These are phyloP conservation scores for fruit fly (Drosophila melanogaster) DNA, from an alignment of 1,140 invertebrate genomes.

Conservation along the genomic window Release_6_plus_ISO1_MT NT_033779.5:20060501-20061000, in stretches of 20 bases:
- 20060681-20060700: conserved; percentile 77
- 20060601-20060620: conserved; percentile 69
- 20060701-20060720: conserved; percentile 73
- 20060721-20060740: conserved; percentile 19
- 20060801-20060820: conserved; percentile 4
- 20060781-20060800: conserved; percentile 5
- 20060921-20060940: conserved; percentile 75
- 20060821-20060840: background rate
- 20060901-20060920: conserved; percentile 46
- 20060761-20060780: background rate
- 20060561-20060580: conserved; percentile 30
- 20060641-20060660: conserved; percentile 45
- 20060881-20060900: conserved; percentile 1
- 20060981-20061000: conserved; percentile 42
- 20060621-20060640: conserved; percentile 83
- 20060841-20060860: background rate
- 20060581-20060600: conserved; percentile 63
- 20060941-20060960: conserved; percentile 81
- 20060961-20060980: conserved; percentile 64
- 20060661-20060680: conserved; percentile 63
- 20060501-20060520: conserved; percentile 86
- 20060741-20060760: background rate
- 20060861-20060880: background rate
- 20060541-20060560: conserved; percentile 76
- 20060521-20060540: conserved; percentile 73